These are phyloP conservation scores for Cataglyphis altisquamis DNA, from an alignment of 2,888 invertebrate genomes.

Conservation along the genomic window DNA sequence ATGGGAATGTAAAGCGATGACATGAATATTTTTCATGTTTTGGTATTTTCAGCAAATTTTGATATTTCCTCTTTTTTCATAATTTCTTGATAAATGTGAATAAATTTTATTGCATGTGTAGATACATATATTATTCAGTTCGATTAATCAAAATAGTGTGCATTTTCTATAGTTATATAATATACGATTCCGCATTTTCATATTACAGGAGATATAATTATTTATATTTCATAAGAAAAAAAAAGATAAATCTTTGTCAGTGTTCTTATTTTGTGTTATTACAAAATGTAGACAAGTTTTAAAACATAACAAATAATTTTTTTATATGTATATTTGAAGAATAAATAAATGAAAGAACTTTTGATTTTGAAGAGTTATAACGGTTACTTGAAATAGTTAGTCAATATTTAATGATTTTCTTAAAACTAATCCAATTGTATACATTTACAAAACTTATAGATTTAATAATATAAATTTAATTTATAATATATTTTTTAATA, in stretches of 20 bases:
- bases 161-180: too few species aligned
- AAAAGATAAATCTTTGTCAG: too few species aligned
- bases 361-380: neutral
- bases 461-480: neutral
- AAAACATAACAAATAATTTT: too few species aligned
- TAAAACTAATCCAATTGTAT: neutral
- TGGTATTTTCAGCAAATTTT: too few species aligned
- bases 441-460: neutral
- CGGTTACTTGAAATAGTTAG: neutral
- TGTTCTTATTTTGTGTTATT: too few species aligned
- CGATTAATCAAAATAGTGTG: too few species aligned
- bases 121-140: neutral
- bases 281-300: too few species aligned
- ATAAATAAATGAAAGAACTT: too few species aligned
- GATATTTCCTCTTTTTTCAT: neutral
- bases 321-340: too few species aligned
- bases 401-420: slow-evolving; percentile 2
- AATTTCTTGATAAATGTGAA: neutral
- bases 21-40: slow-evolving; percentile 10
- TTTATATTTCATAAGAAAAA: too few species aligned
- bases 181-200: too few species aligned
- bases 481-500: neutral
- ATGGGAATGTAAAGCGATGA: slow-evolving; percentile 22
- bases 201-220: too few species aligned
- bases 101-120: neutral